Evolutionary conservation across 2,888 invertebrate species (phyloP).

Genomic region (Villa cingulata): DNA sequence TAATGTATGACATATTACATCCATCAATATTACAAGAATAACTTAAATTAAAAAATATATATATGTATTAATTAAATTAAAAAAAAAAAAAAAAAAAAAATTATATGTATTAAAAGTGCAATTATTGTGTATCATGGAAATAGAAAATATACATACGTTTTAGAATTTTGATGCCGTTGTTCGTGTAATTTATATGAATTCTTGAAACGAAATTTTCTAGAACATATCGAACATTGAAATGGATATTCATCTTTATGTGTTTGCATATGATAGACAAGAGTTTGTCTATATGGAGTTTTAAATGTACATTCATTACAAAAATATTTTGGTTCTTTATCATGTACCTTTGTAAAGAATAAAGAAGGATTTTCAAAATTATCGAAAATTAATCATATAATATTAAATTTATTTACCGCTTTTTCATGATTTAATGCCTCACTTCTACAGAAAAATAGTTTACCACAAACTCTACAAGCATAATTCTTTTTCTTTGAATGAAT

Average conservation of each 20-base stretch:
- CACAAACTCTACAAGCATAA: constrained; percentile 24
- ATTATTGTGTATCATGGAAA: too few relatives aligned
- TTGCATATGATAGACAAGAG: constrained; percentile 25
- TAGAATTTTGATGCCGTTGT: constrained; percentile 22
- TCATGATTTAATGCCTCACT: constrained; percentile 28
- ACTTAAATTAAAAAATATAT: constrained; percentile 3
- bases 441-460: constrained; percentile 28
- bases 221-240: constrained; percentile 25
- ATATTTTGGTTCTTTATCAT: constrained; percentile 4
- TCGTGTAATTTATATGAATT: constrained; percentile 23
- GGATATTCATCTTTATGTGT: constrained; percentile 24
- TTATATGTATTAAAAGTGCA: background rate
- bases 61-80: too few relatives aligned
- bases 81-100: background rate
- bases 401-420: constrained; percentile 15
- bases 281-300: constrained; percentile 24
- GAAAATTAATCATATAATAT: too few relatives aligned
- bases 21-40: constrained; percentile 10
- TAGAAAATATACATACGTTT: constrained; percentile 20
- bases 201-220: constrained; percentile 25
- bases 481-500: constrained; percentile 24
- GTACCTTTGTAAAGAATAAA: constrained; percentile 6
- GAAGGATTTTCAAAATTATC: background rate
- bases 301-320: constrained; percentile 22
- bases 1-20: constrained; percentile 8